Evolutionary conservation across 1,140 invertebrate genomes (phyloP), one percentile per base, ranked within the genome.

Genomic region (Brachionus angularis): DNA sequence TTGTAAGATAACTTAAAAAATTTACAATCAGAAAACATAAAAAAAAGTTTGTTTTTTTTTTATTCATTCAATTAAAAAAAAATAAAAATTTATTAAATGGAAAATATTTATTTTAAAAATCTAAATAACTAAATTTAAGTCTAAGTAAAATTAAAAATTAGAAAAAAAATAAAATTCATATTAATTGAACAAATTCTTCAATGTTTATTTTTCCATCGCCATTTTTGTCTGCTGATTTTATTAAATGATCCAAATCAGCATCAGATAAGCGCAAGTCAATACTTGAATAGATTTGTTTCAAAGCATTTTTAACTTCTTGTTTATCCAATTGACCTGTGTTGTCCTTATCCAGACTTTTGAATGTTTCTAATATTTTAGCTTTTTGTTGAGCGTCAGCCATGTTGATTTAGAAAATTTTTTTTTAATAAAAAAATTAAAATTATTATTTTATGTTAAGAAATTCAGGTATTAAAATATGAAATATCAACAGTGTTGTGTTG

Each of bases 131-230:
- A n/a, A n/a, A n/a, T n/a, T n/a, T n/a, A n/a, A n/a, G n/a, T n/a
- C n/a, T n/a, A n/a, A n/a, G 33, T 39, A 58, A 39, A 58, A 39
- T n/a, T 31, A 58, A 23, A 58, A 58, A 42, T 42, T n/a, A 42
- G 39, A 42, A 2, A 58, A 39, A 23, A 58, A 58, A 25, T 34
- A 18, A 8, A 16, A 58, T 58, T 23, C 34, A 23, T 2, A 39
- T 21, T 12, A 58, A 25, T 18, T 70, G 47, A 70, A 70, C 23
- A 53, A 70, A 70, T 53, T 70, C 67, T 33, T 70, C 36, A 27
- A 70, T 50, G 18, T 46, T 25, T 7, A 70, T 53, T 52, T 70
- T 50, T 5, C 67, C 67, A 70, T 70, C 50, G 1, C 47, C 47
- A 36, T 36, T 52, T 70, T 70, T 70, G 14, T 70, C 67, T 1